Base-by-base conservation (phyloP, 2,888 invertebrate genomes). In the Andrena fulva region DNA sequence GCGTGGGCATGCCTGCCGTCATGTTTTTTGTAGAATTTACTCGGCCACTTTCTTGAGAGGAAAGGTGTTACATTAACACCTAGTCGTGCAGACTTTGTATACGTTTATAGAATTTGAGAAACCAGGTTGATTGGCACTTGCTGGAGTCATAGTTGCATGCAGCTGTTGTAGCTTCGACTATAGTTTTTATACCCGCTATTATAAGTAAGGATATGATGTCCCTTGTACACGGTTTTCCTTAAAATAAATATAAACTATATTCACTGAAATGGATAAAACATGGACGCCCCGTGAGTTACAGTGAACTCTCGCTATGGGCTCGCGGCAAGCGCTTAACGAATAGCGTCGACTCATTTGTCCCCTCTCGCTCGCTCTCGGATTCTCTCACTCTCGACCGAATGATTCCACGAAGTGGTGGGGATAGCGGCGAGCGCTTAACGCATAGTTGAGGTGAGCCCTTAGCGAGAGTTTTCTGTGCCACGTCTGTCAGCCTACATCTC, bases 201-300 rank as follows among this genome's bases (percentile, higher is more conserved):
- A 66, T 80, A 81, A 59, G 69, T 73, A 73, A 73, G 56, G n/a
- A 50, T 48, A 10, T 27, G 64, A 50, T 31, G 42, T 27, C 66
- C 56, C 20, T 69, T 81, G 52, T 69, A 80, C 16, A 48, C 50
- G 27, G 52, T 72, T 64, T 69, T 79, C 63, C 3, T 54, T 31
- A n/a, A 35, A 64, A 35, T 29, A 69, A 72, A 73, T 64, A 59
- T 59, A 64, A 62, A 24, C 50, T 73, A 60, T 20, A n/a, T 27
- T 33, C 52, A 12, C 2, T 20, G 54, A 12, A 67, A 31, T 33
- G 24, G 54, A 67, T 24, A 20, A 6, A 12, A 33, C 29, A 16
- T 10, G 31, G 4, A n/a, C 2, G 1, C 4, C n/a, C n/a, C 0
- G 8, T 33, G 8, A n/a, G 42, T 16, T 16, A 42, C 16, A 42